phyloP scores from a whole-genome alignment of 2,113 vertebrate genomes.

The Pipa parva region DNA sequence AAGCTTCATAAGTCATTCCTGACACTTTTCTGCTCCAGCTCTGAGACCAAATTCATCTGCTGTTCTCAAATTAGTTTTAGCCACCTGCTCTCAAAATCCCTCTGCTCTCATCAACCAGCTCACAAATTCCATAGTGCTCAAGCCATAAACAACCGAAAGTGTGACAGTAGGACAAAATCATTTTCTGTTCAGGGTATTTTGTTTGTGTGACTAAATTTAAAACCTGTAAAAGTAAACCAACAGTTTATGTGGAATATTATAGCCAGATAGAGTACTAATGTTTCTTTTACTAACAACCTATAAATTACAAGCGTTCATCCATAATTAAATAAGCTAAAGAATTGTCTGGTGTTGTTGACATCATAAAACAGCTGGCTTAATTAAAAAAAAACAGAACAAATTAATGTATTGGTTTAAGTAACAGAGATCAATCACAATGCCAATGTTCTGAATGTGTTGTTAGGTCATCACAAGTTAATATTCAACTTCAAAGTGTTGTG shows the following conservation, averaged over 20 bases:
- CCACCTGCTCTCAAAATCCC: constrained; percentile 2
- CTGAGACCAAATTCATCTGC: not conserved
- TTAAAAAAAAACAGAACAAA: no score
- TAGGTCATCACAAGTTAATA: no score
- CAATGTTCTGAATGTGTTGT: no score
- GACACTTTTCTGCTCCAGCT: not conserved
- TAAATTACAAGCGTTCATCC: not conserved
- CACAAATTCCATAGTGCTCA: not conserved
- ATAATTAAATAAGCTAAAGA: no score
- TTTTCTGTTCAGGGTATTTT: not conserved
- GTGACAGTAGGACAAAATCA: not conserved
- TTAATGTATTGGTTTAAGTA: no score
- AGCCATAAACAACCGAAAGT: not conserved
- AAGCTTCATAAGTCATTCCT: constrained; percentile 1
- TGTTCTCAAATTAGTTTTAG: not conserved
- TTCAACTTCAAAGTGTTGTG: no score
- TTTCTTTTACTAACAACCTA: not conserved
- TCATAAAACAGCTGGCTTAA: no score
- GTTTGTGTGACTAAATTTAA: not conserved
- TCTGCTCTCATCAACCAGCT: not conserved
- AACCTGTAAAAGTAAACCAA: not conserved
- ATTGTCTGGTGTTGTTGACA: no score
- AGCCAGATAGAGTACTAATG: not conserved
- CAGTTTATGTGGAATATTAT: not conserved
- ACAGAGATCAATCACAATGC: no score